A percentile compares a stretch with the other conserved stretches of the same genome.
phyloP scores from a whole-genome alignment of 2,888 invertebrate species.

The Heterodera filipjevi region DNA sequence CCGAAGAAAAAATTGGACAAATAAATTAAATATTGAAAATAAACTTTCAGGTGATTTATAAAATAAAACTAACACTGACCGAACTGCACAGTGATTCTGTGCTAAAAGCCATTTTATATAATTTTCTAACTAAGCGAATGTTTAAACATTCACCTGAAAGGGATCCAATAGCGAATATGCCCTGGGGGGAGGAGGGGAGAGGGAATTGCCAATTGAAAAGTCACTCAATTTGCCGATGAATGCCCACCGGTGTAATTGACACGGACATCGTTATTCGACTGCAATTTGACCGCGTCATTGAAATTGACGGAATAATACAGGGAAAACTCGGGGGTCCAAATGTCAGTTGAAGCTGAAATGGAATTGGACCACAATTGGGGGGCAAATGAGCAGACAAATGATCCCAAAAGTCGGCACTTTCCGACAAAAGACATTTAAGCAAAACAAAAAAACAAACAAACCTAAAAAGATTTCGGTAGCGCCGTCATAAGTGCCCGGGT shows the following conservation, averaged over 20 bases:
- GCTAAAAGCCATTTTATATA: conserved; percentile 52
- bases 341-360: conserved; percentile 49
- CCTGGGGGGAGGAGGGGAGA: conserved; percentile 27
- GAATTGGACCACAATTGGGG: background rate
- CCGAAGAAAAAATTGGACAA: background rate
- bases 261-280: conserved; percentile 62
- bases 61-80: conserved; percentile 29
- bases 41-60: background rate
- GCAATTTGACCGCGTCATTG: conserved; percentile 50
- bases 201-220: background rate
- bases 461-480: conserved; percentile 61
- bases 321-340: conserved; percentile 64
- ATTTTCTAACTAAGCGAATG: background rate
- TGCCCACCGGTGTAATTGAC: conserved; percentile 59
- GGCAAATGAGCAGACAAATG: too few relatives aligned
- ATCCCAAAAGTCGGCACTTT: background rate
- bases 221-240: background rate
- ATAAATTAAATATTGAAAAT: background rate
- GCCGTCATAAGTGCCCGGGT: conserved; percentile 62
- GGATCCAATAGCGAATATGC: conserved; percentile 56
- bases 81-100: conserved; percentile 55
- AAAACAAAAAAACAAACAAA: conserved; percentile 1
- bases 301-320: conserved; percentile 56
- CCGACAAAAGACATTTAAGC: background rate
- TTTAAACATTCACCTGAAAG: conserved; percentile 1